Conservation (phyloP, 1,140 invertebrate species). For the Heliconius himera region DNA sequence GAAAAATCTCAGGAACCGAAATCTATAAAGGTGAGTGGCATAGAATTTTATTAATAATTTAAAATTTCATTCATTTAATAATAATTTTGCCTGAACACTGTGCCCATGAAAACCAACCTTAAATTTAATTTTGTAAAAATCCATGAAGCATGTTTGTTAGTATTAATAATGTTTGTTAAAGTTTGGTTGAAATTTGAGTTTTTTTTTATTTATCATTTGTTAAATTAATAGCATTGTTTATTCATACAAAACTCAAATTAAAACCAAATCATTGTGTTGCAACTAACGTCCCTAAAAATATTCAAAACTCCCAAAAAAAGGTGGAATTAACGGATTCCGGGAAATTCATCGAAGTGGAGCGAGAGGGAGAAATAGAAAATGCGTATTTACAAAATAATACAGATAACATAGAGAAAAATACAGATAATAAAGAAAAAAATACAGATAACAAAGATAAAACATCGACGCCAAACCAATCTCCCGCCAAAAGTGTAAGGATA, state of each 20-base stretch:
- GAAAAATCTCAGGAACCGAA: constrained; percentile 67
- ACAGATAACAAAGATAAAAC: constrained; percentile 33
- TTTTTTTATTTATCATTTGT: constrained; percentile 2
- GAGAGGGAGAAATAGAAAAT: constrained; percentile 44
- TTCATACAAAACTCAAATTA: neutral
- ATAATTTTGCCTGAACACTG: constrained; percentile 4
- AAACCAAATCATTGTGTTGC: constrained; percentile 24
- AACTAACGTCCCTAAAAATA: constrained; percentile 29
- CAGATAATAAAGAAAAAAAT: constrained; percentile 35
- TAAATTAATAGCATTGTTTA: neutral
- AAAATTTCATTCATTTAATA: neutral
- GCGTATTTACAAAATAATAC: constrained; percentile 18
- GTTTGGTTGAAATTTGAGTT: constrained; percentile 19
- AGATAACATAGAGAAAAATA: constrained; percentile 45
- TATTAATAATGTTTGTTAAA: constrained; percentile 8
- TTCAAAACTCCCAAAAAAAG: constrained; percentile 54
- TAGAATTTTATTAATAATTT: constrained; percentile 27
- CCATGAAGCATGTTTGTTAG: constrained; percentile 28
- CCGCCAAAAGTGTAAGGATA: constrained; percentile 71
- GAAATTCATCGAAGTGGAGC: constrained; percentile 81
- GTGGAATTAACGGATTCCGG: constrained; percentile 80
- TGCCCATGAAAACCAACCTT: constrained; percentile 9
- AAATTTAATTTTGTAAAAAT: neutral
- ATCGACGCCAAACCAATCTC: constrained; percentile 62
- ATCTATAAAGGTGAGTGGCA: constrained; percentile 72